Conservation (phyloP, 2,113 vertebrate genomes). For the Cebus imitator region DNA sequence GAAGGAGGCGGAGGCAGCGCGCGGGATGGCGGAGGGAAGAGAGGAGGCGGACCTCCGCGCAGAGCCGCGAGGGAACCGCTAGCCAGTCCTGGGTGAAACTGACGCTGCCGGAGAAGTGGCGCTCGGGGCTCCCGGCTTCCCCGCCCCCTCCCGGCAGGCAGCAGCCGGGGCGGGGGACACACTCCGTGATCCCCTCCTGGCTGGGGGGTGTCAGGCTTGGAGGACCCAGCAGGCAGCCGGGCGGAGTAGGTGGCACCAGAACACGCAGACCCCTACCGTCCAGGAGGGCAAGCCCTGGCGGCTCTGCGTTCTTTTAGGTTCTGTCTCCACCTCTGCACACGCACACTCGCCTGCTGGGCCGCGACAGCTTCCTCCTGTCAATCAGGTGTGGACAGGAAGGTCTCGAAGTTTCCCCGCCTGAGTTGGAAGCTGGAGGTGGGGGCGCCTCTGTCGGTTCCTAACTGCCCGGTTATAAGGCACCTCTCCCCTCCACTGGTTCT, state of each 20-base stretch:
- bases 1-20: slow-evolving; percentile 38
- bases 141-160: neutral
- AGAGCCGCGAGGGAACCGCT: neutral
- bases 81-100: neutral
- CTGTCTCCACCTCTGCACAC: neutral
- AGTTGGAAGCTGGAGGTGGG: neutral
- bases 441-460: neutral
- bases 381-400: neutral
- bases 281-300: neutral
- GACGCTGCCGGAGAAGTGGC: neutral
- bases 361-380: neutral
- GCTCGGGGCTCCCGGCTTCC: neutral
- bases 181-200: neutral
- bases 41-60: neutral
- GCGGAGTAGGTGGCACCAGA: neutral
- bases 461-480: accelerated
- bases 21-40: neutral
- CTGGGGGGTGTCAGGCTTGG: neutral
- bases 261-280: neutral
- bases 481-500: neutral
- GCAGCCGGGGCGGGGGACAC: neutral
- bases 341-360: neutral
- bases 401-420: neutral
- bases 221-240: neutral
- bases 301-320: neutral